phyloP scores from a whole-genome alignment of 2,113 vertebrate species.

The Pteronura brasiliensis region DNA sequence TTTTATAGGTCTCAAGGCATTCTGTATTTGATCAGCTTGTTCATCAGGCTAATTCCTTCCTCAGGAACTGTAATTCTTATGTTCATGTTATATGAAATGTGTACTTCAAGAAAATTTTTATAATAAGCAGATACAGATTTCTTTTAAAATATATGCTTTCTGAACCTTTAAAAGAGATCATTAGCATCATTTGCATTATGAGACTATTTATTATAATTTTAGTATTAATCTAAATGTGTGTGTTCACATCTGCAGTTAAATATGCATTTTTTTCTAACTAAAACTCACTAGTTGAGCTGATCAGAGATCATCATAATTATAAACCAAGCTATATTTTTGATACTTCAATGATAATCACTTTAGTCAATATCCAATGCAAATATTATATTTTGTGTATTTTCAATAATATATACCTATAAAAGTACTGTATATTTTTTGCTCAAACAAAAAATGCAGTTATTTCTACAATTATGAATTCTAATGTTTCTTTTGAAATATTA shows the following conservation, averaged over 20 bases:
- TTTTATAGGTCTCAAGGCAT: background rate
- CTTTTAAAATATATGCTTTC: background rate
- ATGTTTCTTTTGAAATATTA: background rate
- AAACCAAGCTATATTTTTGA: background rate
- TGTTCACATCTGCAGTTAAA: background rate
- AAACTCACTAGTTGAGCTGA: background rate
- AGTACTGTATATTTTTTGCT: background rate
- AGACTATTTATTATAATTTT: background rate
- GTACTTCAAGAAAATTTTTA: background rate
- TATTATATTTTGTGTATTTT: background rate
- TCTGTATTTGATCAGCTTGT: background rate
- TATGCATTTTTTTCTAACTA: background rate
- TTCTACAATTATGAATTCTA: background rate
- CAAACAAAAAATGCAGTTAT: background rate
- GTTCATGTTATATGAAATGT: background rate
- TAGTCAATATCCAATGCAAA: background rate
- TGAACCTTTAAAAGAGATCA: background rate
- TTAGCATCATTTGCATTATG: background rate
- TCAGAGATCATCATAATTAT: background rate
- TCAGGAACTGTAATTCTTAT: background rate
- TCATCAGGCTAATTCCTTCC: background rate
- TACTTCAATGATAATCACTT: accelerated
- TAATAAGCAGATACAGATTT: background rate
- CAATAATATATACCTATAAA: background rate
- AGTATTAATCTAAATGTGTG: background rate